phyloP scores from a whole-genome alignment of 30 jellyfish, hydroid and myxozoan species.

The Hydra vulgaris region DNA sequence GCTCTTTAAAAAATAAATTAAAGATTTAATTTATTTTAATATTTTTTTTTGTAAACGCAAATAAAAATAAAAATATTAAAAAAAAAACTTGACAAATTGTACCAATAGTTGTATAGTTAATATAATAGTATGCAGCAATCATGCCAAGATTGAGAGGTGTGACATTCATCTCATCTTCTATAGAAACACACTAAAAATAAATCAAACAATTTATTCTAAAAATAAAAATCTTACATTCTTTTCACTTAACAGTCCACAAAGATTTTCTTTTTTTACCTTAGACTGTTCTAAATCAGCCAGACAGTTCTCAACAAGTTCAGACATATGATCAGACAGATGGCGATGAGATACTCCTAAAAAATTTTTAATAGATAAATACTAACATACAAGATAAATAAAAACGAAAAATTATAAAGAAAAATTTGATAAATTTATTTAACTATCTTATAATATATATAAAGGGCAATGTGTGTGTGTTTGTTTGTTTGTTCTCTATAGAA shows the following conservation, averaged over 20 bases:
- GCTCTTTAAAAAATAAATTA: slow-evolving; percentile 28
- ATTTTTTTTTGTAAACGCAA: background rate
- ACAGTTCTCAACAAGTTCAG: slow-evolving; percentile 94
- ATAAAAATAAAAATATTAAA: no score
- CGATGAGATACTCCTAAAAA: slow-evolving; percentile 95
- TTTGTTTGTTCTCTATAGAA: no score
- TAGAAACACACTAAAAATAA: slow-evolving; percentile 71
- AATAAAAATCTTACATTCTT: background rate
- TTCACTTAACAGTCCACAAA: background rate
- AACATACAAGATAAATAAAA: background rate
- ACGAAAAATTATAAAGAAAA: background rate
- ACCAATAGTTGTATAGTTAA: slow-evolving; percentile 96
- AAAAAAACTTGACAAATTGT: no score
- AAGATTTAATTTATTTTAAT: background rate
- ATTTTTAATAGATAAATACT: background rate
- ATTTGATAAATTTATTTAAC: background rate
- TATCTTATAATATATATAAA: no score
- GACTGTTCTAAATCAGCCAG: slow-evolving; percentile 88
- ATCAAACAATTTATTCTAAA: no score
- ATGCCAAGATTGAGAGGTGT: slow-evolving; percentile 94
- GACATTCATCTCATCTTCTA: slow-evolving; percentile 90
- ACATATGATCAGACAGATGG: slow-evolving; percentile 91
- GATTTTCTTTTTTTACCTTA: slow-evolving; percentile 65
- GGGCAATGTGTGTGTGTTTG: no score
- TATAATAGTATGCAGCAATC: slow-evolving; percentile 98